Evolutionary conservation across 53 echinoderm and acorn worm genomes (phyloP).

Genomic region (Crossaster papposus): DNA sequence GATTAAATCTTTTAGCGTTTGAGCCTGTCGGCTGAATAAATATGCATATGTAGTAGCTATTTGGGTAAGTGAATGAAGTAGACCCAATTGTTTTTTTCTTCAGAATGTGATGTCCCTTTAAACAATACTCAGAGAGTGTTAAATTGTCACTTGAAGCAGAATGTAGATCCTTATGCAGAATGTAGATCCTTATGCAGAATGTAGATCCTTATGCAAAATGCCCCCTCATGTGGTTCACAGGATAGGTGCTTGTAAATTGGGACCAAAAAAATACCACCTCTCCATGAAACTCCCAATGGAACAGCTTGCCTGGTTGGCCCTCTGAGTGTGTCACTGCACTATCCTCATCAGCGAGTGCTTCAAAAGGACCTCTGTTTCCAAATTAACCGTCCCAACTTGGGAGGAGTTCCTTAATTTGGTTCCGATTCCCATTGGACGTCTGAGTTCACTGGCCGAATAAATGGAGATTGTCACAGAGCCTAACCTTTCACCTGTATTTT

Average conservation of each 20-base stretch:
- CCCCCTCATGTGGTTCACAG: neutral
- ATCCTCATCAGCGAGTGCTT: neutral
- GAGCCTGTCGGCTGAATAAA: too few relatives aligned
- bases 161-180: too few relatives aligned
- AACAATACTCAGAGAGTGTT: too few relatives aligned
- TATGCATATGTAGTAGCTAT: too few relatives aligned
- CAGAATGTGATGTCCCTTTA: too few relatives aligned
- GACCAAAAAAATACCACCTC: neutral
- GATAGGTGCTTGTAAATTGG: neutral
- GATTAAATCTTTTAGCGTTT: too few relatives aligned
- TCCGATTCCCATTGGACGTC: slow-evolving; percentile 19
- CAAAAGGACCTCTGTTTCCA: slow-evolving; percentile 21
- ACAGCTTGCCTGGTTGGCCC: neutral
- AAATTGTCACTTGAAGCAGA: too few relatives aligned
- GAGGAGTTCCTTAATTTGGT: slow-evolving; percentile 28
- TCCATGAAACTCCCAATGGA: slow-evolving; percentile 6
- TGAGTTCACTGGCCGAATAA: slow-evolving; percentile 34
- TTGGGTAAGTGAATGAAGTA: too few relatives aligned
- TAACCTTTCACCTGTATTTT: neutral
- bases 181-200: too few relatives aligned
- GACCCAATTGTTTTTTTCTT: too few relatives aligned
- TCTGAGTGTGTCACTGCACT: slow-evolving; percentile 31
- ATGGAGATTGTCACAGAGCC: neutral
- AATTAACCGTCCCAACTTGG: slow-evolving; percentile 26
- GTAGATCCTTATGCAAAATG: too few relatives aligned